Percentiles rank a stretch among this genome's conserved stretches.
Conservation (phyloP, 1,140 invertebrate species). For the honey bee (Apis mellifera) region Amel_HAv3.1 CM009932.2:12399501-12400000, state of each 20-base stretch:
- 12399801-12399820: constrained; percentile 54
- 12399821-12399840: constrained; percentile 30
- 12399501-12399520: constrained; percentile 5
- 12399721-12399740: neutral
- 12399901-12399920: constrained; percentile 42
- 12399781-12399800: constrained; percentile 59
- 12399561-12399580: neutral
- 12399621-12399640: too few species aligned
- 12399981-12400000: constrained; percentile 5
- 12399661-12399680: neutral
- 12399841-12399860: neutral
- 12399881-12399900: constrained; percentile 52
- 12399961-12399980: constrained; percentile 10
- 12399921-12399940: constrained; percentile 31
- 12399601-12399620: neutral
- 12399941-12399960: constrained; percentile 43
- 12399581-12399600: neutral
- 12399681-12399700: neutral
- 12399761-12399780: constrained; percentile 59
- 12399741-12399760: constrained; percentile 24
- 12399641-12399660: too few species aligned
- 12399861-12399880: constrained; percentile 18
- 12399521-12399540: neutral
- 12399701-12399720: neutral
- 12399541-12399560: neutral